A percentile compares a stretch with the other conserved stretches of the same genome.
phyloP scores from a whole-genome alignment of 2,797 vertebrate genomes.

The Syncerus caffer region DNA sequence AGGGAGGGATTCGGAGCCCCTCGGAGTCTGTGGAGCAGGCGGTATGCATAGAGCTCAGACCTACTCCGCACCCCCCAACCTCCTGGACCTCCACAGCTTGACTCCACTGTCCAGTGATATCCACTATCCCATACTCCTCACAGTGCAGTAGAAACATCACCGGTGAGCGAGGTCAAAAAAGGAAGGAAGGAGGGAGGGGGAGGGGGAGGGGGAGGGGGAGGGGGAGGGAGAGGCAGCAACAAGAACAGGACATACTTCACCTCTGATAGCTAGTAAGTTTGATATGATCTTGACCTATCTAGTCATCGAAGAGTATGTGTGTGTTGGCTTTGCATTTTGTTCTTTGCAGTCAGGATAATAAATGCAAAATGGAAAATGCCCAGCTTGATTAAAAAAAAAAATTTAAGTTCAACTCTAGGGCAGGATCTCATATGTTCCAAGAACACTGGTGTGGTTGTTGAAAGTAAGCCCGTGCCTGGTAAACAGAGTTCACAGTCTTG shows the following conservation, averaged over 20 bases:
- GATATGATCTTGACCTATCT: not conserved
- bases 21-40: not conserved
- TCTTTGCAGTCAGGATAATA: conserved; percentile 4
- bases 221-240: not conserved
- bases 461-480: not conserved
- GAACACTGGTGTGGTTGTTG: not conserved
- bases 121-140: not conserved
- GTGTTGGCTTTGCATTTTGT: not conserved
- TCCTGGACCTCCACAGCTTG: not conserved
- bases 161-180: not conserved
- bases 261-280: not conserved
- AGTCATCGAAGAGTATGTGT: not conserved
- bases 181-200: not conserved
- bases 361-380: conserved; percentile 45
- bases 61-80: too few relatives aligned
- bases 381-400: not conserved
- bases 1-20: too few relatives aligned
- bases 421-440: not conserved
- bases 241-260: not conserved
- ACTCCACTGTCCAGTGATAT: not conserved
- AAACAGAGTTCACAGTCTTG: not conserved
- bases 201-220: not conserved
- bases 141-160: not conserved
- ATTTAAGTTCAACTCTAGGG: conserved; percentile 51
- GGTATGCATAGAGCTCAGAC: not conserved